phyloP scores from a whole-genome alignment of 2,888 invertebrate genomes.

The Iselma pallidipennis region DNA sequence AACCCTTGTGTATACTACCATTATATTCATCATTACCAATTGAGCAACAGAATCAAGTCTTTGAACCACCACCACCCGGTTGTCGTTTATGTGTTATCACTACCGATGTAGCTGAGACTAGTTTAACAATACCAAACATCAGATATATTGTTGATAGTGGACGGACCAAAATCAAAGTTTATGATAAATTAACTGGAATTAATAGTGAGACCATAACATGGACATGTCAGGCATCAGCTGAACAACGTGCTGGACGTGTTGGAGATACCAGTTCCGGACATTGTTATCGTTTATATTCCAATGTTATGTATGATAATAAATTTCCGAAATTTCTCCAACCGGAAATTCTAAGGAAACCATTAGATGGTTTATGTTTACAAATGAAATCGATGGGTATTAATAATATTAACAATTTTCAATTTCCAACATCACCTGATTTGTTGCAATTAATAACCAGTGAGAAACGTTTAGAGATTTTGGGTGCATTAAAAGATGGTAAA shows the following conservation, averaged over 20 bases:
- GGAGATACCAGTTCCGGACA: constrained; percentile 91
- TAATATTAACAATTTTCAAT: constrained; percentile 92
- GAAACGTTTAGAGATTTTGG: constrained; percentile 73
- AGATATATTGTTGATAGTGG: constrained; percentile 96
- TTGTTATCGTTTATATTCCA: constrained; percentile 85
- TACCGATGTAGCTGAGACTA: constrained; percentile 99
- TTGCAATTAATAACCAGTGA: constrained; percentile 80
- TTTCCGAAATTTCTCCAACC: constrained; percentile 81
- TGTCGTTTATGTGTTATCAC: constrained; percentile 87
- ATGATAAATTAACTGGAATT: constrained; percentile 90
- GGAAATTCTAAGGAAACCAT: constrained; percentile 91
- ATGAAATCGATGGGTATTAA: constrained; percentile 96
- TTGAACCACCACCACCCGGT: constrained; percentile 76
- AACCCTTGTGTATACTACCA: constrained; percentile 91
- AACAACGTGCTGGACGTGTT: constrained; percentile 92
- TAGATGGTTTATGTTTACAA: constrained; percentile 91
- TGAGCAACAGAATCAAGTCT: constrained; percentile 78
- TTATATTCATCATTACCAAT: constrained; percentile 89
- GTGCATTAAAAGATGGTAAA: constrained; percentile 71
- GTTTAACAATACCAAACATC: constrained; percentile 92
- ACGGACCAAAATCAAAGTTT: constrained; percentile 78
- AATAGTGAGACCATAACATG: constrained; percentile 87
- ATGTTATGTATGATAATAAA: constrained; percentile 89
- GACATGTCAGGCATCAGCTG: constrained; percentile 93
- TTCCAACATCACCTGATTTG: constrained; percentile 88